These are phyloP conservation scores for Amazonetta brasiliensis DNA, from an alignment of 2,797 vertebrate species.

Conservation along the genomic window DNA sequence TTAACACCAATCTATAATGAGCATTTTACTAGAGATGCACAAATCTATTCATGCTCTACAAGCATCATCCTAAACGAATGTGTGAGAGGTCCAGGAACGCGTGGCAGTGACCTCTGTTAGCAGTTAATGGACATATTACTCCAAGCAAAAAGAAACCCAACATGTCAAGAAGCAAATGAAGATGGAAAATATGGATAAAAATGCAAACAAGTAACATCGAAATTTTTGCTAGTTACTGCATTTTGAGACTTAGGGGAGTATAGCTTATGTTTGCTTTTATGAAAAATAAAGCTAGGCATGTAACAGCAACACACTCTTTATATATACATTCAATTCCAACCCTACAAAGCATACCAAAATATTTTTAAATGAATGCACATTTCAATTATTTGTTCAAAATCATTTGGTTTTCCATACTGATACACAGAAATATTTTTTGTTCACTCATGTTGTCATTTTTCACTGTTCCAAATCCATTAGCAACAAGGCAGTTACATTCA, in stretches of 20 bases:
- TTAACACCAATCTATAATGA: not conserved
- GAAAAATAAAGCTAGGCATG: not conserved
- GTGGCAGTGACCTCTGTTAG: not conserved
- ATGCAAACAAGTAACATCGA: not conserved
- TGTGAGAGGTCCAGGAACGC: not conserved
- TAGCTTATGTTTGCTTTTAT: not conserved
- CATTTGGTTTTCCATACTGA: not conserved
- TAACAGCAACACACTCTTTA: not conserved
- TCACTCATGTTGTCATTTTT: not conserved
- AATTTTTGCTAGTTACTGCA: not conserved
- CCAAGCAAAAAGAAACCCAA: not conserved
- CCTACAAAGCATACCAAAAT: not conserved
- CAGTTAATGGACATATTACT: not conserved
- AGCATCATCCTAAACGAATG: accelerated
- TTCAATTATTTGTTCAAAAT: constrained; percentile 37
- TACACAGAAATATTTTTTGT: constrained; percentile 12
- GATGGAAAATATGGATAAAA: not conserved
- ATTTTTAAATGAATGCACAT: not conserved
- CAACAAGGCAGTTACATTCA: constrained; percentile 26
- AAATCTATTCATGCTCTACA: not conserved
- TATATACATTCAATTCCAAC: not conserved
- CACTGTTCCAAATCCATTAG: constrained; percentile 26
- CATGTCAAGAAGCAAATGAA: not conserved
- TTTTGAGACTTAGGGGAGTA: not conserved
- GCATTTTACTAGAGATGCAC: not conserved